phyloP scores from a whole-genome alignment of 2,888 invertebrate genomes.

The Torymus aiolomorphi region DNA sequence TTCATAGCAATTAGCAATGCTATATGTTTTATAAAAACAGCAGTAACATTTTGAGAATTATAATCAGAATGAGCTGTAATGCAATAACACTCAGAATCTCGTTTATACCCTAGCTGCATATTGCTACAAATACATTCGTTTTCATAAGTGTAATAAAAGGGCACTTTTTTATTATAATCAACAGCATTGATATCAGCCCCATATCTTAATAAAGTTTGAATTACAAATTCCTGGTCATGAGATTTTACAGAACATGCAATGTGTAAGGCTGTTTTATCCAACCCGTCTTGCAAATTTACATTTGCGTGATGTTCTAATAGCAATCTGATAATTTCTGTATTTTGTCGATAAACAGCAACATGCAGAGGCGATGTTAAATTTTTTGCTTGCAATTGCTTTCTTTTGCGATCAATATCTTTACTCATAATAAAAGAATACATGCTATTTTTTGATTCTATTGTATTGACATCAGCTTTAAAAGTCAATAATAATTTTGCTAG shows the following conservation, averaged over 20 bases:
- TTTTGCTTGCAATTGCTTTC: slow-evolving; percentile 19
- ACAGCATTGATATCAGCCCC: slow-evolving; percentile 38
- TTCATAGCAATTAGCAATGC: slow-evolving; percentile 14
- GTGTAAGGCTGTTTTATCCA: slow-evolving; percentile 39
- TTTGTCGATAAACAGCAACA: too few relatives aligned
- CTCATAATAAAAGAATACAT: background rate
- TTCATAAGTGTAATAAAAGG: slow-evolving; percentile 41
- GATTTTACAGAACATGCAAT: slow-evolving; percentile 36
- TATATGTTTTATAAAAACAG: slow-evolving; percentile 42
- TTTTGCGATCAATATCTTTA: slow-evolving; percentile 1
- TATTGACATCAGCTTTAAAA: slow-evolving; percentile 18
- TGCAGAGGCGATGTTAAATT: slow-evolving; percentile 27
- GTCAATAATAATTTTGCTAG: slow-evolving; percentile 30
- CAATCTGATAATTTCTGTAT: background rate
- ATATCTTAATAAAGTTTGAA: slow-evolving; percentile 37
- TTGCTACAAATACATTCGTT: slow-evolving; percentile 43
- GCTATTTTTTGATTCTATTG: background rate
- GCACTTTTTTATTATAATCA: slow-evolving; percentile 34
- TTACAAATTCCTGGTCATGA: slow-evolving; percentile 22
- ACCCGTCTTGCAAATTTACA: slow-evolving; percentile 44
- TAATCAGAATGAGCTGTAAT: slow-evolving; percentile 28
- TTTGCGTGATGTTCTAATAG: slow-evolving; percentile 40
- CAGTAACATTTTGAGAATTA: slow-evolving; percentile 30
- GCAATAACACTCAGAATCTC: slow-evolving; percentile 47
- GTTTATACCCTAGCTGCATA: too few relatives aligned